These are phyloP conservation scores for Rattus norvegicus DNA, from an alignment of 2,113 vertebrate genomes.

Conservation along the genomic window DNA sequence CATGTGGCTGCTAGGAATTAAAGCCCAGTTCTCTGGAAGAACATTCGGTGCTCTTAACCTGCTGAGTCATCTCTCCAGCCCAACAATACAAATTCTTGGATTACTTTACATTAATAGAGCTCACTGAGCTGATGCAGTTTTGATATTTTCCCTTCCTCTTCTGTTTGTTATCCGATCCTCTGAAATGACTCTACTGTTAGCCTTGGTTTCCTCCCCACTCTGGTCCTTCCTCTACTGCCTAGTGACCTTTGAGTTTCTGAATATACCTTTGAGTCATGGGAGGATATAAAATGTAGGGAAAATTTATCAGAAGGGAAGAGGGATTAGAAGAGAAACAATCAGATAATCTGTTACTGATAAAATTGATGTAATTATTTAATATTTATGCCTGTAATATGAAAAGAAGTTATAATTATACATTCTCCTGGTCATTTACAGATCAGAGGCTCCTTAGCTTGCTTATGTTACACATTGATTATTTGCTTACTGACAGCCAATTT, in stretches of 20 bases:
- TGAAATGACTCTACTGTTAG: background rate
- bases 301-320: background rate
- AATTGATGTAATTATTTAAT: background rate
- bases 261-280: too few relatives aligned
- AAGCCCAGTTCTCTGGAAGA: too few relatives aligned
- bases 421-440: background rate
- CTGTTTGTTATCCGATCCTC: fast-evolving
- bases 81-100: background rate
- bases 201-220: fast-evolving
- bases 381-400: background rate
- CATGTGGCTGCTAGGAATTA: too few relatives aligned
- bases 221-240: fast-evolving
- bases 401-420: background rate
- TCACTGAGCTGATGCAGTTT: background rate
- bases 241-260: background rate
- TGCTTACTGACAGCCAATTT: background rate
- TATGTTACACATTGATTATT: background rate
- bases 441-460: background rate
- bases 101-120: background rate
- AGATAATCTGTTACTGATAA: background rate
- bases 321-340: background rate
- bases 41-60: too few relatives aligned
- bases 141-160: background rate
- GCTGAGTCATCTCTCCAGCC: too few relatives aligned
- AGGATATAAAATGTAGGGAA: background rate